These are phyloP conservation scores for Agrochola lychnidis DNA, from an alignment of 2,888 invertebrate species.

Conservation along the genomic window DNA sequence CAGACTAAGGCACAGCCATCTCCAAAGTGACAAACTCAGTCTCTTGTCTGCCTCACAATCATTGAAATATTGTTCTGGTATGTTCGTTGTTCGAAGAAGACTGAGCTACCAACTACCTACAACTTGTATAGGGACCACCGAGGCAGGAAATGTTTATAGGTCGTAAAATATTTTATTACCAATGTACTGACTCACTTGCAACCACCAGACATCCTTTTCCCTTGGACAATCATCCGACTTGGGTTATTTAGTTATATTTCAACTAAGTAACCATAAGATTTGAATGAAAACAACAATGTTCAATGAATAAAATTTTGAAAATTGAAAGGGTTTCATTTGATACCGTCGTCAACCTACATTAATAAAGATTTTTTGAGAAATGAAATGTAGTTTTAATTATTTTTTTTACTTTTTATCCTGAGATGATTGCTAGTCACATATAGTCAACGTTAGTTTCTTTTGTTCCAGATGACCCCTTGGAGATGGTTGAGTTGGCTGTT, in stretches of 20 bases:
- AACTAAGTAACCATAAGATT: constrained; percentile 64
- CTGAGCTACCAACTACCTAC: constrained; percentile 6
- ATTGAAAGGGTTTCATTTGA: constrained; percentile 89
- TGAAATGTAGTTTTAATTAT: constrained; percentile 88
- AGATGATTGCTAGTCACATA: constrained; percentile 49
- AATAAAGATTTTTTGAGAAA: constrained; percentile 88
- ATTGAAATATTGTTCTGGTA: not conserved
- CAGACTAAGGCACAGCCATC: constrained; percentile 12
- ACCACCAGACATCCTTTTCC: constrained; percentile 68
- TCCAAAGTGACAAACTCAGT: constrained; percentile 5
- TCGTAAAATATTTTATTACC: constrained; percentile 47
- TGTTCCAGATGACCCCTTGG: constrained; percentile 87
- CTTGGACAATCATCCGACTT: constrained; percentile 69
- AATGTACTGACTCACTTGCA: constrained; percentile 66
- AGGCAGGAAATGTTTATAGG: constrained; percentile 35
- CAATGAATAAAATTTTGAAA: constrained; percentile 84
- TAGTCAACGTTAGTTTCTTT: constrained; percentile 78
- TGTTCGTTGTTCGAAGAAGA: constrained; percentile 2
- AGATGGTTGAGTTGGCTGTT: constrained; percentile 79
- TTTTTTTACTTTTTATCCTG: constrained; percentile 71
- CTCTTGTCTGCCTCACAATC: constrained; percentile 1
- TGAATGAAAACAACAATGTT: constrained; percentile 71
- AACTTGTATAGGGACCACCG: constrained; percentile 12
- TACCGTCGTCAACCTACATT: constrained; percentile 83
- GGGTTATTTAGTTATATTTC: constrained; percentile 58